These are phyloP conservation scores for Drosophila kanapiae DNA, from an alignment of 1,140 invertebrate genomes.

Conservation along the genomic window DNA sequence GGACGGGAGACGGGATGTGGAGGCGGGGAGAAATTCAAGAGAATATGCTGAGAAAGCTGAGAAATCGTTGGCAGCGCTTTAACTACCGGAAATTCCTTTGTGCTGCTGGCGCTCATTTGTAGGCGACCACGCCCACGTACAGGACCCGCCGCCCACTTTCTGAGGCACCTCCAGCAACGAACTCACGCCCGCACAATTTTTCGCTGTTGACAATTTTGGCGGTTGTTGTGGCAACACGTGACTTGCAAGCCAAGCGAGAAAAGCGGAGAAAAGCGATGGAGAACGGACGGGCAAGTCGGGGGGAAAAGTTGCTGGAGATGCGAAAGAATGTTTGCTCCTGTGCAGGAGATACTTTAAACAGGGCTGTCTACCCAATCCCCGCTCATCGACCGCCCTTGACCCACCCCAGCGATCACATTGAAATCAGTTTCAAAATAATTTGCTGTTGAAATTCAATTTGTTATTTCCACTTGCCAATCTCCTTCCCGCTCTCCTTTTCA, in stretches of 20 bases:
- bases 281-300: background rate
- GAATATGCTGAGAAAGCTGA: constrained; percentile 51
- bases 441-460: constrained; percentile 80
- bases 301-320: constrained; percentile 64
- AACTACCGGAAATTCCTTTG: constrained; percentile 84
- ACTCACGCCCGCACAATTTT: constrained; percentile 81
- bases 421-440: constrained; percentile 84
- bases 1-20: background rate
- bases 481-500: background rate
- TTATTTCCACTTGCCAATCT: constrained; percentile 75
- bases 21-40: constrained; percentile 17
- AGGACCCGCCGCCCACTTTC: constrained; percentile 11
- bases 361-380: constrained; percentile 18
- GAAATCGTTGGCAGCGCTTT: constrained; percentile 68
- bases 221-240: constrained; percentile 83
- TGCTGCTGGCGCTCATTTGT: constrained; percentile 76
- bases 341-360: constrained; percentile 62
- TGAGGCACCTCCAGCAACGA: constrained; percentile 40
- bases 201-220: constrained; percentile 84
- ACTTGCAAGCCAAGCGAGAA: constrained; percentile 75
- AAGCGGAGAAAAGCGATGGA: background rate
- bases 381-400: constrained; percentile 28
- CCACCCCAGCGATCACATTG: constrained; percentile 73
- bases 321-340: constrained; percentile 56
- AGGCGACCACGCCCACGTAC: constrained; percentile 39